phyloP scores from a whole-genome alignment of 2,113 vertebrate species.

The Rousettus leschenaultii region DNA sequence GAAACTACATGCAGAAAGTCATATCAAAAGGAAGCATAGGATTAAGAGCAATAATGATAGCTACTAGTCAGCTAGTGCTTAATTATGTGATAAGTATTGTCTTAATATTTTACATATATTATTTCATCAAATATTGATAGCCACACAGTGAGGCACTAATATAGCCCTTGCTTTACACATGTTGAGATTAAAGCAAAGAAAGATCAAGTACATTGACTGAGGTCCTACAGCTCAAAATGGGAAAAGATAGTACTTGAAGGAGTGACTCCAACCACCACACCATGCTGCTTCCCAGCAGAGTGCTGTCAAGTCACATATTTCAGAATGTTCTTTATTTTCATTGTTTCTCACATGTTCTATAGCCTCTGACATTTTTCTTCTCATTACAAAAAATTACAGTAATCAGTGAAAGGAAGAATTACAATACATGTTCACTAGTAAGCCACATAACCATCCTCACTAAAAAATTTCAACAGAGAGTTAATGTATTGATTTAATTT shows the following conservation, averaged over 20 bases:
- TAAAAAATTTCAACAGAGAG: not conserved
- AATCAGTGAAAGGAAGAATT: not conserved
- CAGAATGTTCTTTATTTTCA: slow-evolving; percentile 20
- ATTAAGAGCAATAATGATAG: not conserved
- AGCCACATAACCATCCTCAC: not conserved
- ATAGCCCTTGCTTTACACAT: not conserved
- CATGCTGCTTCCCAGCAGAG: not conserved
- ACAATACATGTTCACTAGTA: not conserved
- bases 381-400: slow-evolving; percentile 26
- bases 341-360: not conserved
- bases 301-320: not conserved
- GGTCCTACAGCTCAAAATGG: not conserved
- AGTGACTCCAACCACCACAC: not conserved
- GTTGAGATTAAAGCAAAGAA: not conserved
- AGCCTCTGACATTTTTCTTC: not conserved
- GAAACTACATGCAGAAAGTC: not conserved
- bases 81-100: not conserved
- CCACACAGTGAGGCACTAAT: not conserved
- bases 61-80: not conserved
- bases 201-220: not conserved
- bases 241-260: not conserved
- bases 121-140: not conserved
- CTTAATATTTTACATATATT: not conserved
- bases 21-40: not conserved
- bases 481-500: not conserved